These are phyloP conservation scores for Gadus chalcogrammus DNA, from an alignment of 2,113 vertebrate species.

Conservation along the genomic window DNA sequence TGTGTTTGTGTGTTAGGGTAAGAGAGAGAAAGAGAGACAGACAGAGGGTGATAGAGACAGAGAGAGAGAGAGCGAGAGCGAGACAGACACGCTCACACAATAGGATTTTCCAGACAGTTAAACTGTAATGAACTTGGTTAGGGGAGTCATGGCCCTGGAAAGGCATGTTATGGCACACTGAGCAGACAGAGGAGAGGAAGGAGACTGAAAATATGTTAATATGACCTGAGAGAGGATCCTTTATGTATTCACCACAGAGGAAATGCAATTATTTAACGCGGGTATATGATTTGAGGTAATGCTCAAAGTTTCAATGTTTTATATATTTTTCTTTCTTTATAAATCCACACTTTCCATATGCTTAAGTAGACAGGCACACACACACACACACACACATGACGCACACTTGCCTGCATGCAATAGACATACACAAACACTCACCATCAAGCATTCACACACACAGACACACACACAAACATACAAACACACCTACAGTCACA, in stretches of 20 bases:
- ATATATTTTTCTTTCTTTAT: too few species aligned
- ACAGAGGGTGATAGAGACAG: too few species aligned
- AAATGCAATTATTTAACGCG: not conserved
- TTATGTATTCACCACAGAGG: not conserved
- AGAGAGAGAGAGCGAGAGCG: too few species aligned
- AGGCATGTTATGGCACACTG: conserved; percentile 21
- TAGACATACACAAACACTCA: not conserved
- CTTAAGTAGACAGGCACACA: too few species aligned
- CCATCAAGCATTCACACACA: too few species aligned
- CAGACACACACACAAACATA: not conserved
- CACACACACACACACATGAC: too few species aligned
- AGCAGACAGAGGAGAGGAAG: conserved; percentile 1
- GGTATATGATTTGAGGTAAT: too few species aligned
- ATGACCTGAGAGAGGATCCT: not conserved
- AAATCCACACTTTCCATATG: too few species aligned
- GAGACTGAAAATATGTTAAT: not conserved
- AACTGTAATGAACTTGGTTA: conserved; percentile 8
- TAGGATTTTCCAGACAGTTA: conserved; percentile 8
- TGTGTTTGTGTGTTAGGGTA: too few species aligned
- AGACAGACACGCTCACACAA: not conserved
- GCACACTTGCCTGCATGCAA: not conserved
- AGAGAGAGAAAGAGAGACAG: too few species aligned
- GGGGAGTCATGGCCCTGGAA: conserved; percentile 3
- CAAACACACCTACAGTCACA: not conserved
- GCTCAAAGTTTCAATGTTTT: too few species aligned